Percentiles rank a stretch among this genome's conserved stretches.
Evolutionary conservation across 2,113 vertebrate species (phyloP).

Genomic region (Microtus pennsylvanicus): DNA sequence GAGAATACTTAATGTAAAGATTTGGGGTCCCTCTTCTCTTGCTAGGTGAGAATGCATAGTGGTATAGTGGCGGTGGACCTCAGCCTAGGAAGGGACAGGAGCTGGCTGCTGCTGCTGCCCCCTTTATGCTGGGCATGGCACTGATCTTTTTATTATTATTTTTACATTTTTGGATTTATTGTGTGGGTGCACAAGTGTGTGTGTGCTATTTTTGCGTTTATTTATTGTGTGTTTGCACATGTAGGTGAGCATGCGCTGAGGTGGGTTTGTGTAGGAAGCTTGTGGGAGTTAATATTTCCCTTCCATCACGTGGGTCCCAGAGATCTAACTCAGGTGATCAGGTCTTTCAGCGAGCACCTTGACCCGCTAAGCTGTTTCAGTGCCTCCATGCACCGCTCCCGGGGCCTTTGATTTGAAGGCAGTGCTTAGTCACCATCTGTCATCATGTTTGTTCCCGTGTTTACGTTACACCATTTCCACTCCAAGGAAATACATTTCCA

Average conservation of each 20-base stretch:
- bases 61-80: too few species aligned
- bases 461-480: rapidly evolving
- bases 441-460: neutral
- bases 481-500: neutral
- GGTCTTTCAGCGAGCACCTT: too few species aligned
- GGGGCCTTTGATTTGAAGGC: neutral
- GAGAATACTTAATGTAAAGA: neutral
- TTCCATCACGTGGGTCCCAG: neutral
- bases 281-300: neutral
- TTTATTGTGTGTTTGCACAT: neutral
- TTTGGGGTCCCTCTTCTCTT: neutral
- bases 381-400: neutral
- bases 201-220: neutral
- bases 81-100: neutral
- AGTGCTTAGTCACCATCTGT: neutral
- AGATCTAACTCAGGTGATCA: neutral
- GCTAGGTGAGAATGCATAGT: neutral
- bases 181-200: neutral
- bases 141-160: neutral
- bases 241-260: neutral
- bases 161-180: neutral
- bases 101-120: neutral
- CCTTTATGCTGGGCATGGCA: neutral
- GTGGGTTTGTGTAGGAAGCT: neutral
- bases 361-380: neutral